Conservation (phyloP, 2,888 invertebrate species). For the Chirona hameri region DNA sequence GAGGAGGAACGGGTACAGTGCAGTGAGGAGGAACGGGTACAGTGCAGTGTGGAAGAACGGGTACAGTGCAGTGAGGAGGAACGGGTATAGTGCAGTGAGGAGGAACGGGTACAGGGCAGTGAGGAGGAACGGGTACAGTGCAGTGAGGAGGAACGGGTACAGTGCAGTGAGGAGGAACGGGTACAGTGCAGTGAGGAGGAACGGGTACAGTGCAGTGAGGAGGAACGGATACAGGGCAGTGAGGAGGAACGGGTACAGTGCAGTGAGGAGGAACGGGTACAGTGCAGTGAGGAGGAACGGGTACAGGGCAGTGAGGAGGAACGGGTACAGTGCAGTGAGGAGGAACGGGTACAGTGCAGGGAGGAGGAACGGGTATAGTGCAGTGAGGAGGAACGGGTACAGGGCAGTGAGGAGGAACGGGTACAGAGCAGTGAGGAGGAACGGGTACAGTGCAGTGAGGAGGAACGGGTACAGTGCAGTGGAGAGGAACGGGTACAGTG, state of each 20-base stretch:
- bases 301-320: too few species aligned
- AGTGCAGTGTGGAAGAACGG: too few species aligned
- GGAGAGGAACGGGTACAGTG: not conserved
- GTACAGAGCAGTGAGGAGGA: not conserved
- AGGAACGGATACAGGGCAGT: too few species aligned
- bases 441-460: not conserved
- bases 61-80: too few species aligned
- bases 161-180: not conserved
- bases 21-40: not conserved
- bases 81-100: not conserved
- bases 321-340: not conserved
- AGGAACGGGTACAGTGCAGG: not conserved
- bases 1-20: too few species aligned
- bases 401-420: not conserved
- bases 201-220: not conserved
- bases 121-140: too few species aligned
- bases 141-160: not conserved
- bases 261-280: not conserved
- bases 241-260: too few species aligned
- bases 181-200: not conserved
- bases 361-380: too few species aligned
- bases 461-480: not conserved
- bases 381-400: not conserved
- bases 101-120: not conserved
- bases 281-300: too few species aligned